Percentiles rank a stretch among this genome's conserved stretches.
phyloP scores from a whole-genome alignment of 2,797 vertebrate genomes.

The Tokudaia tokunoshimensis region DNA sequence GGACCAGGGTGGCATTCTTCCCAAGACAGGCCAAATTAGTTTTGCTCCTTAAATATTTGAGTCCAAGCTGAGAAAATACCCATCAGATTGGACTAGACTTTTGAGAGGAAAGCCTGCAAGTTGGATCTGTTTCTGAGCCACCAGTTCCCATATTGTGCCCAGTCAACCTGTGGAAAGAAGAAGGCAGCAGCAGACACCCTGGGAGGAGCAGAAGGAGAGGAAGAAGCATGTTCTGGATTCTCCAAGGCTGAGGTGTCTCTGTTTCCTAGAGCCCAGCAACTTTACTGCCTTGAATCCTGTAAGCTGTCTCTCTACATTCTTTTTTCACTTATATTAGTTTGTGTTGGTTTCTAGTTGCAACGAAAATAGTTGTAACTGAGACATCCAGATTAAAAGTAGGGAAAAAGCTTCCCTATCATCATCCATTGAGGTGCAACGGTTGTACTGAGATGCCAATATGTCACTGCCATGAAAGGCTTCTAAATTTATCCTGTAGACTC shows the following conservation, averaged over 20 bases:
- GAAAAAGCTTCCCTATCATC: slow-evolving; percentile 75
- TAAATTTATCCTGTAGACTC: slow-evolving; percentile 85
- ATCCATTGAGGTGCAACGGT: slow-evolving; percentile 77
- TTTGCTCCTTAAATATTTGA: slow-evolving; percentile 36
- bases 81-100: background rate
- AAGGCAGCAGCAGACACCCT: background rate
- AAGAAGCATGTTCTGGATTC: background rate
- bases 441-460: slow-evolving; percentile 81
- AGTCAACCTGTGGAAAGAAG: background rate
- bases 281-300: slow-evolving; percentile 28
- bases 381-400: slow-evolving; percentile 73
- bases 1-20: background rate
- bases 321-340: slow-evolving; percentile 46
- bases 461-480: slow-evolving; percentile 84
- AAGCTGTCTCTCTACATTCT: background rate
- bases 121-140: background rate
- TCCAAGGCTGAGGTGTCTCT: background rate
- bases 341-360: slow-evolving; percentile 70
- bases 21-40: slow-evolving; percentile 16
- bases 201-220: background rate
- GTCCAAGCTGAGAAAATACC: slow-evolving; percentile 53
- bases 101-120: background rate
- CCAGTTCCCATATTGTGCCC: background rate
- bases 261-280: background rate
- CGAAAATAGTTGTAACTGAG: slow-evolving; percentile 62